Evolutionary conservation across 2,797 vertebrate genomes (phyloP).

Genomic region (Halcyon badia): DNA sequence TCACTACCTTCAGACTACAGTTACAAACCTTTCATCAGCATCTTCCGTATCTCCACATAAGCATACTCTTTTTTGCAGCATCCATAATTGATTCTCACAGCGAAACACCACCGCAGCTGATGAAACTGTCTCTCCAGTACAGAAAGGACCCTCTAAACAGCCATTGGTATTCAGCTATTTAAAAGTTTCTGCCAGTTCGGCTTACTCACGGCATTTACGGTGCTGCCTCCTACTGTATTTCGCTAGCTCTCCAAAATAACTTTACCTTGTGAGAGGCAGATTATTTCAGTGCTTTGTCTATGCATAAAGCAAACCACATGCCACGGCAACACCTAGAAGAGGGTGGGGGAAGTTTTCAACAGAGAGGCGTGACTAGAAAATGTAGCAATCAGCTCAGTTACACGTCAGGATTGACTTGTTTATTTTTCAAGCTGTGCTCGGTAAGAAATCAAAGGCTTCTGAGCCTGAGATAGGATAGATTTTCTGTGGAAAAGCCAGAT

Average conservation of each 20-base stretch:
- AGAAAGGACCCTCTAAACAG: slow-evolving; percentile 12
- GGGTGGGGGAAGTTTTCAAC: slow-evolving; percentile 77
- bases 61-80: slow-evolving; percentile 24
- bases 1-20: slow-evolving; percentile 40
- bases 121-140: neutral
- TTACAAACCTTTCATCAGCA: slow-evolving; percentile 60
- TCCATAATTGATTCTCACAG: slow-evolving; percentile 24
- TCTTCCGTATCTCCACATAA: neutral
- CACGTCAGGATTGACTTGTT: slow-evolving; percentile 66
- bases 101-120: neutral
- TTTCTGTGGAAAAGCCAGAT: slow-evolving; percentile 29
- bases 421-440: slow-evolving; percentile 43
- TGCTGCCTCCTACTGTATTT: slow-evolving; percentile 36
- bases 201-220: slow-evolving; percentile 20
- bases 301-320: slow-evolving; percentile 63
- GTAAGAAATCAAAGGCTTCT: slow-evolving; percentile 17
- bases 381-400: slow-evolving; percentile 68
- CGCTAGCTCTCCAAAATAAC: slow-evolving; percentile 49
- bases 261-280: slow-evolving; percentile 39
- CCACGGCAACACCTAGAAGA: slow-evolving; percentile 77
- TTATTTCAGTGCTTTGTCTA: slow-evolving; percentile 36
- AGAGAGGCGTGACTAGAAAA: slow-evolving; percentile 73
- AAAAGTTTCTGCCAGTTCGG: neutral
- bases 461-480: neutral
- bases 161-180: neutral